Conservation (phyloP, 2,113 vertebrate species). For the Apaloderma vittatum region DNA sequence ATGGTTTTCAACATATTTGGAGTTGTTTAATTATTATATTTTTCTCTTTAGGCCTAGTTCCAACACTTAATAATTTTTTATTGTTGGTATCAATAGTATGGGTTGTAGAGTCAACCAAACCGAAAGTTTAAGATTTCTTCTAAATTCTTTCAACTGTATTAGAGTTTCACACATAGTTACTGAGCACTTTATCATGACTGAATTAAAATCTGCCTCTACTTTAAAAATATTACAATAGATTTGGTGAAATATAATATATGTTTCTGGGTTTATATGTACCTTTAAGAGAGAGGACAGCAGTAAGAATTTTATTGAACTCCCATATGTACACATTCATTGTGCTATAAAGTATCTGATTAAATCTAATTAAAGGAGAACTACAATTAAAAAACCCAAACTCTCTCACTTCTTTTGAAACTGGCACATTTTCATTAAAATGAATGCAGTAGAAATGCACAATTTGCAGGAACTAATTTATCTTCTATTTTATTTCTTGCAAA, state of each 20-base stretch:
- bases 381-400: not conserved
- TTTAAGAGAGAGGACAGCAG: not conserved
- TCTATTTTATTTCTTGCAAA: not conserved
- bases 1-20: not conserved
- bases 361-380: slow-evolving; percentile 15
- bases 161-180: not conserved
- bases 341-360: slow-evolving; percentile 23
- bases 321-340: not conserved
- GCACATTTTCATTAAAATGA: slow-evolving; percentile 22
- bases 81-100: not conserved
- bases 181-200: not conserved
- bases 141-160: not conserved
- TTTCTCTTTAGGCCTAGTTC: not conserved
- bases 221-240: not conserved
- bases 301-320: not conserved
- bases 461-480: slow-evolving; percentile 20
- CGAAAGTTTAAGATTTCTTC: not conserved
- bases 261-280: not conserved
- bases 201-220: not conserved
- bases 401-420: not conserved
- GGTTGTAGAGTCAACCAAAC: not conserved
- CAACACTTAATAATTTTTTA: not conserved
- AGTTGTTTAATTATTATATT: not conserved
- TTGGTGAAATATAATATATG: not conserved
- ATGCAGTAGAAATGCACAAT: not conserved